phyloP scores from a whole-genome alignment of 2,888 invertebrate species.

The Drosophila stalkeri region DNA sequence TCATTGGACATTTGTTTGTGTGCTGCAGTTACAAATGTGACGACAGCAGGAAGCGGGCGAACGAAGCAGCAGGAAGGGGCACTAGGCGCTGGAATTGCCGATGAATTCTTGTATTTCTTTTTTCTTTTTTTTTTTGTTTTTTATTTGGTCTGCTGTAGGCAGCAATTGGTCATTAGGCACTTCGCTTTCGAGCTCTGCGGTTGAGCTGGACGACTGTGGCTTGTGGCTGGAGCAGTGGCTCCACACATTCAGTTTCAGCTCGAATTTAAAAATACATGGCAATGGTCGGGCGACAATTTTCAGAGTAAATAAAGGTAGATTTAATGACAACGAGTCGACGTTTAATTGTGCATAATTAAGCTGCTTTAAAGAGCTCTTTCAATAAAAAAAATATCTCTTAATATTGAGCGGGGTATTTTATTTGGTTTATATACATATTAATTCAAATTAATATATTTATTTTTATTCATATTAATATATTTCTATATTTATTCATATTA shows the following conservation, averaged over 20 bases:
- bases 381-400: too few relatives aligned
- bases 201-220: constrained; percentile 13
- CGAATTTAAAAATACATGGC: constrained; percentile 9
- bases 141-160: constrained; percentile 55
- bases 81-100: background rate
- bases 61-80: background rate
- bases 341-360: background rate
- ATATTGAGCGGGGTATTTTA: too few relatives aligned
- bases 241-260: constrained; percentile 1
- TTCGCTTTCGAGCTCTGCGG: constrained; percentile 50
- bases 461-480: too few relatives aligned
- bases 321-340: background rate
- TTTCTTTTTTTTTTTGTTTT: constrained; percentile 2
- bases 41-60: background rate
- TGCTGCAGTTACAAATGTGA: constrained; percentile 61
- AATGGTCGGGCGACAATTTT: constrained; percentile 7
- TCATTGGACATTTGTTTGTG: constrained; percentile 76
- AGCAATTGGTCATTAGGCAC: constrained; percentile 73
- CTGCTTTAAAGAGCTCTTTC: background rate
- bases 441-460: too few relatives aligned
- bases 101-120: constrained; percentile 9
- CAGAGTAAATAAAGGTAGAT: constrained; percentile 14
- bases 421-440: too few relatives aligned
- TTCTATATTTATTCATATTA: too few relatives aligned
- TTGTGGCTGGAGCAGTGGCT: constrained; percentile 9